Evolutionary conservation across 2,888 invertebrate genomes (phyloP).

Genomic region (Leptopterna dolabrata): DNA sequence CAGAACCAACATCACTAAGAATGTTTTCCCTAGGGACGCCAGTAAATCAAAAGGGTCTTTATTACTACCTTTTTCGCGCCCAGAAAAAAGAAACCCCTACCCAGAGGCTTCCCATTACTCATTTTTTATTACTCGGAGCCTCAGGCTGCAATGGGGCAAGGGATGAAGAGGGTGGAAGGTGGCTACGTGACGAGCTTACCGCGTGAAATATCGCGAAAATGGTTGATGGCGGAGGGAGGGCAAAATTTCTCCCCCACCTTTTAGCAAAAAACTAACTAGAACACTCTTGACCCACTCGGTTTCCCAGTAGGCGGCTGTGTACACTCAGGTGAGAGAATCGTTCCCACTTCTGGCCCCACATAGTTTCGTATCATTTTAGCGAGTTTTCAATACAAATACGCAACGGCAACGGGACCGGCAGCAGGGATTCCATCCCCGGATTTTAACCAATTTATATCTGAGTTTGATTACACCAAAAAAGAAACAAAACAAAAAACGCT

Average conservation of each 20-base stretch:
- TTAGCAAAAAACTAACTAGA: background rate
- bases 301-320: background rate
- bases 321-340: background rate
- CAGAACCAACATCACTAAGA: background rate
- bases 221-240: background rate
- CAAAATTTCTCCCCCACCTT: background rate
- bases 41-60: slow-evolving; percentile 46
- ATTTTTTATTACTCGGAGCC: slow-evolving; percentile 45
- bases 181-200: slow-evolving; percentile 50
- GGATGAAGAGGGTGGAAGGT: slow-evolving; percentile 16
- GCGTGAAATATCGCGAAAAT: slow-evolving; percentile 33
- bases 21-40: background rate
- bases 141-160: slow-evolving; percentile 5
- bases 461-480: too few species aligned
- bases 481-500: too few species aligned
- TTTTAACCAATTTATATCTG: too few species aligned
- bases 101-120: slow-evolving; percentile 36
- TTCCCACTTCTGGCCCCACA: background rate
- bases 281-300: background rate
- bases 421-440: too few species aligned
- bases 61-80: slow-evolving; percentile 40
- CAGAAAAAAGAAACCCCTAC: background rate
- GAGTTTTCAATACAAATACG: too few species aligned
- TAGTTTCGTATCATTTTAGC: background rate
- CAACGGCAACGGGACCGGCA: too few species aligned